phyloP scores from a whole-genome alignment of 2,797 vertebrate genomes.

The Chromobotia macracanthus region DNA sequence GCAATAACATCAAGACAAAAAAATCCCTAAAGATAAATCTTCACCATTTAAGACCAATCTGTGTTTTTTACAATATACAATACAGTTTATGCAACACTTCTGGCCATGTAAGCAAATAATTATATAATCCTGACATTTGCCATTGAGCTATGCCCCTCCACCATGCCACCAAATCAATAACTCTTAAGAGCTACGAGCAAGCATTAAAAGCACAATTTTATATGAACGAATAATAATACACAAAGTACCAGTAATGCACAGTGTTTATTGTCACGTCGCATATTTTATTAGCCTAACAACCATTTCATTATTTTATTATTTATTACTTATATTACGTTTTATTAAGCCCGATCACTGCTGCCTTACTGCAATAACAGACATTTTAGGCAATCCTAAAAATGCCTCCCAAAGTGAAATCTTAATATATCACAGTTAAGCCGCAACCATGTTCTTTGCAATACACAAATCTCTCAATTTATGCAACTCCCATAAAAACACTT shows the following conservation, averaged over 20 bases:
- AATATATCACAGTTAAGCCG: not conserved
- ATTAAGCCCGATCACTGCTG: not conserved
- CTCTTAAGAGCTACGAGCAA: not conserved
- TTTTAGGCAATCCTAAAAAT: not conserved
- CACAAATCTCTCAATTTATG: not conserved
- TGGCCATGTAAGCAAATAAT: constrained; percentile 15
- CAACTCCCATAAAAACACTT: not conserved
- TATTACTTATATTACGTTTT: no score
- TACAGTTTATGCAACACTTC: not conserved
- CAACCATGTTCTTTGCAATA: not conserved
- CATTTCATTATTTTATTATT: not conserved
- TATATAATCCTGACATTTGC: constrained; percentile 6
- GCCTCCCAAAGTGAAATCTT: not conserved
- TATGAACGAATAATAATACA: not conserved
- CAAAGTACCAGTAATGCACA: not conserved
- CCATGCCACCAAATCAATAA: not conserved
- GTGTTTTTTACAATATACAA: no score
- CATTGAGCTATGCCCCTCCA: not conserved
- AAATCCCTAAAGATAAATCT: no score
- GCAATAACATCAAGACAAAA: no score
- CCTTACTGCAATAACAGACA: not conserved
- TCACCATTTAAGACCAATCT: no score
- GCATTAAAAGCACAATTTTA: not conserved
- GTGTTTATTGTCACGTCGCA: not conserved
- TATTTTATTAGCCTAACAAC: not conserved